These are phyloP conservation scores for Tupaia chinensis DNA, from an alignment of 2,113 vertebrate genomes.

Conservation along the genomic window DNA sequence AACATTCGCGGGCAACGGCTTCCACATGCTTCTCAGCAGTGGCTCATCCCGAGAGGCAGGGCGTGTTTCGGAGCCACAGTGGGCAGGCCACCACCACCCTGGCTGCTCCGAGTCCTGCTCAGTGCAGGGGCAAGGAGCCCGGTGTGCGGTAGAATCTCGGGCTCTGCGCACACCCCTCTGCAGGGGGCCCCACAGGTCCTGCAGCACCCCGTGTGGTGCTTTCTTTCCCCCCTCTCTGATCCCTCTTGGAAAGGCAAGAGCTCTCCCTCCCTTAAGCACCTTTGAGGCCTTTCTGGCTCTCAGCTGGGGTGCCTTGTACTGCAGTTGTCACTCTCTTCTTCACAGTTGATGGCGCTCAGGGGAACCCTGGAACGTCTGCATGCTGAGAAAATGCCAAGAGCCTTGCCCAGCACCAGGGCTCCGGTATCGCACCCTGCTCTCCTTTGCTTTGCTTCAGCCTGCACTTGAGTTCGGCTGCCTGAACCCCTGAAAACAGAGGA, in stretches of 20 bases:
- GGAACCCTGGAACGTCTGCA: too few relatives aligned
- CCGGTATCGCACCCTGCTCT: neutral
- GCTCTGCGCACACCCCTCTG: too few relatives aligned
- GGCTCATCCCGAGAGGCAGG: too few relatives aligned
- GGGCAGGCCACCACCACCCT: too few relatives aligned
- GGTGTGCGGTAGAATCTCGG: neutral
- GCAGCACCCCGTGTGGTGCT: fast-evolving
- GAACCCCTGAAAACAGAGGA: neutral
- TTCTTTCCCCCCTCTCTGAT: neutral
- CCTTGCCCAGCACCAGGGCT: too few relatives aligned
- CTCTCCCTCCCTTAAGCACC: neutral
- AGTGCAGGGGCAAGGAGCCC: neutral
- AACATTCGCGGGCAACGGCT: neutral
- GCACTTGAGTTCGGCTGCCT: neutral
- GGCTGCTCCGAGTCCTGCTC: neutral
- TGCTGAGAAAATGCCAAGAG: neutral
- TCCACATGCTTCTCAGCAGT: too few relatives aligned
- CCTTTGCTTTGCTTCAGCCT: neutral
- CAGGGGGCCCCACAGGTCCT: neutral
- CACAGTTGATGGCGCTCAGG: neutral
- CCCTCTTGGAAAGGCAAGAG: too few relatives aligned
- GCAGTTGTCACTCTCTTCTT: neutral
- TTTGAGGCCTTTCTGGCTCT: neutral
- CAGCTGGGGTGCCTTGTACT: neutral
- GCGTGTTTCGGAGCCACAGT: too few relatives aligned